These are phyloP conservation scores for Drosophila sproati DNA, from an alignment of 1,140 invertebrate species.

Conservation along the genomic window DNA sequence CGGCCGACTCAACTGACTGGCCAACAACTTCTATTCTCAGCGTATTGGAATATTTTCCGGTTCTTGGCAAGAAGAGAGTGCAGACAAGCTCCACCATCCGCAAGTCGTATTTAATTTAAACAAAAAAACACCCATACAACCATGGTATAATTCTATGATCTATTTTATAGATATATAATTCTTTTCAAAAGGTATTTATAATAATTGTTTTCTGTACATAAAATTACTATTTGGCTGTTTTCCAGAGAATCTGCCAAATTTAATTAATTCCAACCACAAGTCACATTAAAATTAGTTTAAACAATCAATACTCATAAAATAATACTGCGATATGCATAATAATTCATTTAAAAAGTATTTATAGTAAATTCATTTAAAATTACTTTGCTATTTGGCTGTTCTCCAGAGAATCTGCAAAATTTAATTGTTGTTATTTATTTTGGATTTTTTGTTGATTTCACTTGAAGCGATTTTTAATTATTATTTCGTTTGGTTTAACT, in stretches of 20 bases:
- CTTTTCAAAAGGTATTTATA: too few species aligned
- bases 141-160: too few species aligned
- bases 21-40: slow-evolving; percentile 40
- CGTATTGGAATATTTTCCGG: slow-evolving; percentile 65
- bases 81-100: slow-evolving; percentile 5
- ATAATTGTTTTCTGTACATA: too few species aligned
- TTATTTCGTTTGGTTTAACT: slow-evolving; percentile 55
- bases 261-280: too few species aligned
- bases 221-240: too few species aligned
- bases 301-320: not conserved
- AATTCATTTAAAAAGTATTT: slow-evolving; percentile 6
- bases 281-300: too few species aligned
- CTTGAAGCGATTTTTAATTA: slow-evolving; percentile 64
- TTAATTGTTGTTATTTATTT: slow-evolving; percentile 38
- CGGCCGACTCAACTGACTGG: slow-evolving; percentile 70
- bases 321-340: not conserved
- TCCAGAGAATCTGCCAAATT: too few species aligned
- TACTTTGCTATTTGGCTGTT: slow-evolving; percentile 59
- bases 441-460: slow-evolving; percentile 41
- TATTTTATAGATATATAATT: too few species aligned
- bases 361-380: slow-evolving; percentile 15
- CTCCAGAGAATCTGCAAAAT: slow-evolving; percentile 42
- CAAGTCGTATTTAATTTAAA: too few species aligned
- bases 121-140: too few species aligned
- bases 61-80: slow-evolving; percentile 68